Base-by-base conservation (phyloP, 2,113 vertebrate species). In the Meleagris gallopavo region DNA sequence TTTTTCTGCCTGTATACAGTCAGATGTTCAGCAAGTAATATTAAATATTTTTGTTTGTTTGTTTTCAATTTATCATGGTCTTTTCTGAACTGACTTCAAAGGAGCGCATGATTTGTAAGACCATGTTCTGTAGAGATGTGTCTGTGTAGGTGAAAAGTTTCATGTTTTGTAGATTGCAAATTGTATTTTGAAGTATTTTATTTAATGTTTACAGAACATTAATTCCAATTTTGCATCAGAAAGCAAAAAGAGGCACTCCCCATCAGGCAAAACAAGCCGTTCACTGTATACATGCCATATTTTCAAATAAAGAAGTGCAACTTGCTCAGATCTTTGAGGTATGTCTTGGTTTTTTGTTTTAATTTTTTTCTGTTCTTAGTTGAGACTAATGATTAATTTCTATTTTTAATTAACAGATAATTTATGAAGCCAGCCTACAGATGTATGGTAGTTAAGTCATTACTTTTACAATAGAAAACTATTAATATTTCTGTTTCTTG, bases 251-350 rank as follows among this genome's bases (percentile, higher is more conserved):
- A 92, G 99, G 99, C 79, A 99, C 99, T 40, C 99, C 99, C 88
- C 99, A 99, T 96, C 99, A 99, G 97, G 99, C 99, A 96, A 99
- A 99, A 93, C 99, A 99, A 97, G 99, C 99, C 14, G 99, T 99
- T 83, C 98, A 99, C 96, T 99, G 99, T 96, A 99, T 99, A 97
- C 99, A 99, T 81, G 98, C 99, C 88, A 99, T 99, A 96, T 99
- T 99, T 97, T 98, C 99, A 95, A 99, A 99, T 97, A 99, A 99
- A 96, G 99, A 99, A 97, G 99, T 99, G 90, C 99, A 99, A 10
- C 98, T 99, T 96, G 99, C 99, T 75, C 99, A 99, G 97, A 99
- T 99, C 78, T 99, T 99, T 97, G 99, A 99, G 98, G 99, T 99
- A 98, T 75, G 88, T 93, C 36, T 81, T 80, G 4, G 17, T 82